These are phyloP conservation scores for Calliphora vicina DNA, from an alignment of 1,140 invertebrate genomes.

Conservation along the genomic window DNA sequence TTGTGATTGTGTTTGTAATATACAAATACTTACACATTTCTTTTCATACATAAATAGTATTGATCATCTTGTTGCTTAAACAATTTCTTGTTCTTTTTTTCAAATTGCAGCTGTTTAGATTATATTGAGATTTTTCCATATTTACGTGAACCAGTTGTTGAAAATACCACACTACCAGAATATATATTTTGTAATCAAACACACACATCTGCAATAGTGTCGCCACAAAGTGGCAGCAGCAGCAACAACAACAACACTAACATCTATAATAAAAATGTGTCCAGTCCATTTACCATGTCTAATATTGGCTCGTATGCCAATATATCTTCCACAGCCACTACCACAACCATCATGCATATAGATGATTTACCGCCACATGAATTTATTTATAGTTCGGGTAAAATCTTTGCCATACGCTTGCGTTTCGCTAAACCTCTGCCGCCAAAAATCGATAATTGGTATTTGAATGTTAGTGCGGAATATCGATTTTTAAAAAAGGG, in stretches of 20 bases:
- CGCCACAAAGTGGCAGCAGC: conserved; percentile 24
- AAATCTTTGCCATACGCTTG: conserved; percentile 53
- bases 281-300: conserved; percentile 20
- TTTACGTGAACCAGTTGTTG: conserved; percentile 59
- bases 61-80: neutral
- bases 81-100: neutral
- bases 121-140: conserved; percentile 61
- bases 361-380: conserved; percentile 44
- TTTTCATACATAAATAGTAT: neutral
- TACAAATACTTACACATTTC: conserved; percentile 15
- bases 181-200: conserved; percentile 59
- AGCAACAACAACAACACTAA: neutral
- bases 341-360: conserved; percentile 1
- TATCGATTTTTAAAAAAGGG: conserved; percentile 60
- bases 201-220: neutral
- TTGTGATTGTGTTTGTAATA: no score
- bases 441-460: conserved; percentile 41
- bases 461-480: conserved; percentile 51
- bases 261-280: neutral
- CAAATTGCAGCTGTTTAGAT: conserved; percentile 57
- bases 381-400: conserved; percentile 59
- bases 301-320: conserved; percentile 31
- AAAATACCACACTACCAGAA: conserved; percentile 54
- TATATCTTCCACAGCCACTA: neutral
- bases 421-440: conserved; percentile 50